Percentiles rank a stretch among this genome's conserved stretches.
These are phyloP conservation scores for Phyllotreta striolata DNA, from an alignment of 2,888 invertebrate genomes.

Conservation along the genomic window DNA sequence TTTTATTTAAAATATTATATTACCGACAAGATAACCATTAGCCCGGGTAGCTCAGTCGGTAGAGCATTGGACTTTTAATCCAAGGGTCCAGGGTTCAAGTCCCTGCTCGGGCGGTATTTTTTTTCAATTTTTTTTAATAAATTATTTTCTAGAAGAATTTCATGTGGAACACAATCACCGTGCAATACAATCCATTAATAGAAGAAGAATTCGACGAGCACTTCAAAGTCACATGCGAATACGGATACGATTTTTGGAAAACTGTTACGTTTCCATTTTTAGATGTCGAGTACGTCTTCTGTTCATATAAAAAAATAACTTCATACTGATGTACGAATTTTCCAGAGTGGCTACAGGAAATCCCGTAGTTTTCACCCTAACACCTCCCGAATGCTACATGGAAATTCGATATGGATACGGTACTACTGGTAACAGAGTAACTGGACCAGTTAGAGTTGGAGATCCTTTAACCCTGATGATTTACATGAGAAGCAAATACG, in stretches of 20 bases:
- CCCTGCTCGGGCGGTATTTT: constrained; percentile 71
- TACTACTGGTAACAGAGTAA: constrained; percentile 82
- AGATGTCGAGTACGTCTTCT: constrained; percentile 86
- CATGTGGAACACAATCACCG: constrained; percentile 97
- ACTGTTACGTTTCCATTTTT: constrained; percentile 94
- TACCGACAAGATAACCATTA: not conserved
- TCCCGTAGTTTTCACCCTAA: constrained; percentile 91
- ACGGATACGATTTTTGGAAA: constrained; percentile 96
- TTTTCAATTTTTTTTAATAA: constrained; percentile 21
- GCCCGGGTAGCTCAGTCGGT: constrained; percentile 79
- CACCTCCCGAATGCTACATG: constrained; percentile 96
- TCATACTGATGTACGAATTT: constrained; percentile 37
- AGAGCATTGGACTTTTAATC: constrained; percentile 81
- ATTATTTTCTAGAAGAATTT: constrained; percentile 77
- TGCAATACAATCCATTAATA: constrained; percentile 91
- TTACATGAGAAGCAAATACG: constrained; percentile 94
- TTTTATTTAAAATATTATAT: no score
- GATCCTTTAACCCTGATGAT: constrained; percentile 92
- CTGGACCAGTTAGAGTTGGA: constrained; percentile 90
- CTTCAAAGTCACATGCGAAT: constrained; percentile 95
- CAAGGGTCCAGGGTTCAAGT: constrained; percentile 82
- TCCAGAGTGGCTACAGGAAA: constrained; percentile 91
- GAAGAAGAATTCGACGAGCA: constrained; percentile 95
- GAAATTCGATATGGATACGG: constrained; percentile 93
- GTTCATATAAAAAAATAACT: not conserved